Percentiles rank a stretch among this genome's conserved stretches.
phyloP scores from a whole-genome alignment of 2,113 vertebrate genomes.

The Bufo gargarizans region DNA sequence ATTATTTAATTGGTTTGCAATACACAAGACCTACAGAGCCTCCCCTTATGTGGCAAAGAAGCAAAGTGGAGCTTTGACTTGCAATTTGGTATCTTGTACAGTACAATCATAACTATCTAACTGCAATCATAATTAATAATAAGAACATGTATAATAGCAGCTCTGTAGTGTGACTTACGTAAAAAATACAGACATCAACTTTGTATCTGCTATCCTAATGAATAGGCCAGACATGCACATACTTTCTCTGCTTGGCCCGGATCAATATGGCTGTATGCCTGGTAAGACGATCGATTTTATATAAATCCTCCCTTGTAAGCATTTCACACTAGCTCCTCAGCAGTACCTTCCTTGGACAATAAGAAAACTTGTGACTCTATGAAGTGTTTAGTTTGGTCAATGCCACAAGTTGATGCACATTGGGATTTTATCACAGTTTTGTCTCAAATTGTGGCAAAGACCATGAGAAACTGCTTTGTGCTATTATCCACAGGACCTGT shows the following conservation, averaged over 20 bases:
- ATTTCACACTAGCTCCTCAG: neutral
- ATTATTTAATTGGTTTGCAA: constrained; percentile 4
- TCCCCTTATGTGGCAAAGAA: neutral
- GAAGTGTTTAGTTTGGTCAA: too few species aligned
- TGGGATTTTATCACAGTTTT: too few species aligned
- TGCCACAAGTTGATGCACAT: too few species aligned
- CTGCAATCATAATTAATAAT: neutral
- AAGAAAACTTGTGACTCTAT: too few species aligned
- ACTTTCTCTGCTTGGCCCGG: neutral
- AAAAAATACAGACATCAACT: neutral
- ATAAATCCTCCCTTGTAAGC: neutral
- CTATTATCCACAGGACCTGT: too few species aligned
- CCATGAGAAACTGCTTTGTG: too few species aligned
- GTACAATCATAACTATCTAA: neutral
- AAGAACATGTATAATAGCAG: neutral
- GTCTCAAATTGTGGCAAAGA: too few species aligned
- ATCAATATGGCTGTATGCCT: neutral
- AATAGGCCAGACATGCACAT: neutral
- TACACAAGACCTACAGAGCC: neutral
- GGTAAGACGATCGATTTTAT: neutral
- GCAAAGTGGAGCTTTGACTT: neutral
- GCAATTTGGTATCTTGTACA: neutral
- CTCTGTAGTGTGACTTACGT: neutral
- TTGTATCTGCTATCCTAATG: neutral
- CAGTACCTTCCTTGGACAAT: too few species aligned